phyloP scores from a whole-genome alignment of 2,113 vertebrate species.

The Cryptotis parvus region DNA sequence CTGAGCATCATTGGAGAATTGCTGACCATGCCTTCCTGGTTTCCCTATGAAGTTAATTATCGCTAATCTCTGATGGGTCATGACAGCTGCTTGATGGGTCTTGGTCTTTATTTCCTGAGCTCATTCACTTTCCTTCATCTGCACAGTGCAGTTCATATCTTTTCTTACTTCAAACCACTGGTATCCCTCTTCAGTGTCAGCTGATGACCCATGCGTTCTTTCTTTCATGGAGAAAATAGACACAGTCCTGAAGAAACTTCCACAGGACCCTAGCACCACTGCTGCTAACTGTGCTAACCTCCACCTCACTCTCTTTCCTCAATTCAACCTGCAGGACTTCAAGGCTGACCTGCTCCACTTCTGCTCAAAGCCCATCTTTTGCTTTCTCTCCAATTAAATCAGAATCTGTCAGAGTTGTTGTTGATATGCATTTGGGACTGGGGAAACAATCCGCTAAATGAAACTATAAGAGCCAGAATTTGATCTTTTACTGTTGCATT shows the following conservation, averaged over 20 bases:
- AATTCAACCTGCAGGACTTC: not conserved
- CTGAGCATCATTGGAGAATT: not conserved
- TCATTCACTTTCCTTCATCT: not conserved
- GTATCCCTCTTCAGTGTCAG: not conserved
- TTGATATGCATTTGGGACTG: not conserved
- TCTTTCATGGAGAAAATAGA: not conserved
- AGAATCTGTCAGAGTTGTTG: slow-evolving; percentile 20
- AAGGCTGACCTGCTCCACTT: not conserved
- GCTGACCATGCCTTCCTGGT: not conserved
- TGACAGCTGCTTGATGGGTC: not conserved
- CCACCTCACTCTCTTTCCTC: no score
- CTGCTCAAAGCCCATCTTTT: not conserved
- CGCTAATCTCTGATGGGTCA: not conserved
- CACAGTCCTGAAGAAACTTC: not conserved
- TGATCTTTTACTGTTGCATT: not conserved
- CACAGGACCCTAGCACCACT: not conserved
- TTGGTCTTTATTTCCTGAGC: not conserved
- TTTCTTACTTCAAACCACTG: not conserved
- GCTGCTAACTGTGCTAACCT: not conserved
- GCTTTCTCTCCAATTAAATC: not conserved
- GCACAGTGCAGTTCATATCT: slow-evolving; percentile 13
- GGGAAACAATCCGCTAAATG: not conserved
- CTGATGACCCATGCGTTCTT: not conserved
- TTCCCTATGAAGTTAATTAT: slow-evolving; percentile 40
- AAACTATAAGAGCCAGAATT: not conserved